Evolutionary conservation across 1,140 invertebrate genomes (phyloP), one percentile per base, ranked within the genome.

Genomic region (Episyrphus balteatus): DNA sequence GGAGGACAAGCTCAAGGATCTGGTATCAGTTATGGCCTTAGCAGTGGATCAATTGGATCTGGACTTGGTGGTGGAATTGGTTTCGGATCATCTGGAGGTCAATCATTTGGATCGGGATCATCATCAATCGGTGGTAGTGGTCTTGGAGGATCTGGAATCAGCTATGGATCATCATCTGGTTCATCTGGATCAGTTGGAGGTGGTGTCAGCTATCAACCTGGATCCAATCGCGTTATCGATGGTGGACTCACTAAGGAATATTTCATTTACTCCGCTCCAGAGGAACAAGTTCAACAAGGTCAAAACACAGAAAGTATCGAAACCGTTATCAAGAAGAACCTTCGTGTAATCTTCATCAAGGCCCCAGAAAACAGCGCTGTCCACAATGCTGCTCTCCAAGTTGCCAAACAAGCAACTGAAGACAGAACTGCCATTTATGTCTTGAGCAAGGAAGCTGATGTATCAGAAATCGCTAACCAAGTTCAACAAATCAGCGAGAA

Each of bases 311-410:
- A 62, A 36, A 49, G 52, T 12, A 51, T 55, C 10, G 21, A 51
- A 7, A 42, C 46, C 21, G 55, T 57, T 1, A 19, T 62, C 26
- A 62, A 61, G 49, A 56, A 58, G 45, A 58, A 43, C 30, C 55
- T 63, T 14, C 59, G 61, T 8, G 61, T 63, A 18, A 53, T 63
- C 42, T 61, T 63, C 56, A 61, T 63, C 44, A 63, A 63, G 56
- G 61, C 59, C 51, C 59, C 61, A 42, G 61, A 63, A 50, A 61
- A 60, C 50, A 56, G 55, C 50, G 58, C 55, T 5, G 36, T 61
- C 47, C 58, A 61, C 49, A 52, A 61, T 44, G 60, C 58, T 26
- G 60, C 58, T 21, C 46, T 59, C 39, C 54, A 55, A 26, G 42
- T 62, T 19, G 59, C 59, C 15, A 60, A 59, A 49, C 58, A 58